Conservation (phyloP, 2,113 vertebrate genomes). For the Numenius arquata region DNA sequence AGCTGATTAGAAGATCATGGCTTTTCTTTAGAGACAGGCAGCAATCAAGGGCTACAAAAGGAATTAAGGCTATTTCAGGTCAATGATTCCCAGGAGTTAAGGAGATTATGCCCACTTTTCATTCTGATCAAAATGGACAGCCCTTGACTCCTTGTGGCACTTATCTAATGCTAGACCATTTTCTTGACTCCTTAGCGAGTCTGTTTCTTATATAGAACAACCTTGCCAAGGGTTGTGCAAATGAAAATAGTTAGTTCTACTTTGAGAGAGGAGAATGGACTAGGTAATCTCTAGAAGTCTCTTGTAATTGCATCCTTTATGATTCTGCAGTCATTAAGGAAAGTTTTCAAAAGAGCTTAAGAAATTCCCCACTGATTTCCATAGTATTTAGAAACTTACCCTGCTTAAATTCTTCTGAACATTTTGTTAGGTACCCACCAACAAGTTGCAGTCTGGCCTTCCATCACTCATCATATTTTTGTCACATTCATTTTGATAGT, state of each 20-base stretch:
- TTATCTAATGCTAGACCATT: background rate
- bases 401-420: background rate
- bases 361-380: background rate
- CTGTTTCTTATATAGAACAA: background rate
- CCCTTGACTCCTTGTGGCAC: background rate
- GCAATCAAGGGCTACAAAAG: background rate
- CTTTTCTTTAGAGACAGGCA: background rate
- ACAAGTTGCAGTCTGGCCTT: background rate
- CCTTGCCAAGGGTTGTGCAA: background rate
- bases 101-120: background rate
- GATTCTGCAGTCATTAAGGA: background rate
- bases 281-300: background rate
- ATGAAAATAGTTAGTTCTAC: background rate
- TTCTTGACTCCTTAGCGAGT: background rate
- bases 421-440: background rate
- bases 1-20: background rate
- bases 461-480: background rate
- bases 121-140: background rate
- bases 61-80: conserved; percentile 1
- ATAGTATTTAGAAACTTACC: background rate
- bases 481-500: background rate
- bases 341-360: background rate
- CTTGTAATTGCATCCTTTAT: background rate
- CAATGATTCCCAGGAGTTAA: background rate
- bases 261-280: background rate